phyloP scores from a whole-genome alignment of 2,888 invertebrate genomes.

The Nemoura dubitans region DNA sequence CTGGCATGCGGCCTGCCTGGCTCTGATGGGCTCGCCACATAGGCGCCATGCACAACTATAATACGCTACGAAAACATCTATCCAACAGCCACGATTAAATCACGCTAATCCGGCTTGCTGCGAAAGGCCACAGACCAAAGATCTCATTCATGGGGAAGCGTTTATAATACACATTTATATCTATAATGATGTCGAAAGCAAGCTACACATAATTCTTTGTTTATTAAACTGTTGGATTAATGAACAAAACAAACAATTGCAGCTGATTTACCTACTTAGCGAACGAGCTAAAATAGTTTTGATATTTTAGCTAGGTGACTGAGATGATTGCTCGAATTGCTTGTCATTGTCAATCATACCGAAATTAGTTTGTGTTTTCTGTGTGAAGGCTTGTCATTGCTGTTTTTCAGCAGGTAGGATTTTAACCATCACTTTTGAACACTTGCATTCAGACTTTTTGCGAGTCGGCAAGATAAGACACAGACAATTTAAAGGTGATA shows the following conservation, averaged over 20 bases:
- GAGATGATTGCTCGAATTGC: too few relatives aligned
- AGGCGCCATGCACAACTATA: conserved; percentile 31
- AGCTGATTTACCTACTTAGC: too few relatives aligned
- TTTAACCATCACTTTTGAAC: background rate
- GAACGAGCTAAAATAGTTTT: too few relatives aligned
- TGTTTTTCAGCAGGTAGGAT: background rate
- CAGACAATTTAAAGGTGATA: background rate
- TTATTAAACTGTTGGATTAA: too few relatives aligned
- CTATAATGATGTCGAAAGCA: too few relatives aligned
- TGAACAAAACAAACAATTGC: too few relatives aligned
- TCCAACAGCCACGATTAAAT: background rate
- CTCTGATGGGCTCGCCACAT: background rate
- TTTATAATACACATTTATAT: too few relatives aligned
- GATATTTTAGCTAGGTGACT: too few relatives aligned
- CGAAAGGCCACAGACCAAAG: background rate
- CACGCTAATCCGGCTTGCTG: background rate
- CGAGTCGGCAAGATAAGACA: background rate
- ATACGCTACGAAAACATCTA: conserved; percentile 24
- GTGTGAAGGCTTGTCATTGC: background rate
- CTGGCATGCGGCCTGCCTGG: conserved; percentile 15
- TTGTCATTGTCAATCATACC: too few relatives aligned
- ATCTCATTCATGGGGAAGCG: background rate
- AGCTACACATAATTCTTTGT: too few relatives aligned
- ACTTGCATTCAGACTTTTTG: background rate
- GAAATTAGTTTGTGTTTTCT: too few relatives aligned